Evolutionary conservation across 2,888 invertebrate genomes (phyloP), one percentile per base, ranked within the genome.

Genomic region (Acleris holmiana): DNA sequence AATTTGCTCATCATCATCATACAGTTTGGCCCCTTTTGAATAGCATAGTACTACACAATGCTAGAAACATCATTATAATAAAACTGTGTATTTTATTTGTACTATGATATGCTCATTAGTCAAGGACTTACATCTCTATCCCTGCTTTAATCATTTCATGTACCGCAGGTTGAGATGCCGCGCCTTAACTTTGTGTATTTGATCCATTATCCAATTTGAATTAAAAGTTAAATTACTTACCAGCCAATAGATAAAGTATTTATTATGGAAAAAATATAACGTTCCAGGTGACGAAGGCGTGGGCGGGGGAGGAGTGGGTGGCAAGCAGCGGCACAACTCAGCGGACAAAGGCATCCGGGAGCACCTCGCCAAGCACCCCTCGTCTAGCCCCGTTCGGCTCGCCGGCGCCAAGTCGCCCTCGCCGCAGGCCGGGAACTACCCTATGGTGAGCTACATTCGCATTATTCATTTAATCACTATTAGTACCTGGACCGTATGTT

Each of bases 291-390:
- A 90, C 71, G 93, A 93, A 83, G 93, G 91, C 73, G 91, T 85
- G 35, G 93, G 93, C 63, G 94, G 94, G 55, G 95, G 94, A 73
- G 91, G 92, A 55, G 92, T 89, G 25, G 90, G 91, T 60, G 93
- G 84, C 65, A 93, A 93, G 79, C 87, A 93, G 76, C 80, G 93
- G 77, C 84, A 89, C 74, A 89, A 89, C 76, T 90, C 93, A 71
- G 80, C 93, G 76, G 94, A 94, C 73, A 98, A 98, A 89, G 98
- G 98, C 89, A 97, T 98, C 84, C 97, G 97, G 88, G 98, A 98
- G 85, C 98, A 98, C 88, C 95, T 95, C 86, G 95, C 95, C 80
- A 97, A 97, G 87, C 96, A 96, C 87, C 94, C 96, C 79, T 95
- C 96, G 71, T 96, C 95, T 80, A 97, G 96, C 89, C 97, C 97